phyloP scores from a whole-genome alignment of 2,113 vertebrate species.

The Talpa occidentalis region DNA sequence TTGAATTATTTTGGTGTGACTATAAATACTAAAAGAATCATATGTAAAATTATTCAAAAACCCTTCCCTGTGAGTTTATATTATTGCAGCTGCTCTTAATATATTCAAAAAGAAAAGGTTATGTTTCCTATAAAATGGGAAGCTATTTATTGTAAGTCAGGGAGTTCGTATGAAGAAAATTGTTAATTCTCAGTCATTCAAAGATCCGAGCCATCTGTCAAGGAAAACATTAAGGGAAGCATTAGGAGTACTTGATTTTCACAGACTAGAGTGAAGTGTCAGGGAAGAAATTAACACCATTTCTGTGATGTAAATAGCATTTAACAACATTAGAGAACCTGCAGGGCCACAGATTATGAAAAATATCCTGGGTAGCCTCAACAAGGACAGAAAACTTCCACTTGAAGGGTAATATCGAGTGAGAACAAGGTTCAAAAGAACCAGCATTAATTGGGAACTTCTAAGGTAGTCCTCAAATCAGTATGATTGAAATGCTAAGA shows the following conservation, averaged over 20 bases:
- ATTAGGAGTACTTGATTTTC: slow-evolving; percentile 18
- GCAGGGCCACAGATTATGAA: background rate
- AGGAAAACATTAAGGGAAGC: background rate
- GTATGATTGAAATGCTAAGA: background rate
- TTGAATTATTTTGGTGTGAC: slow-evolving; percentile 28
- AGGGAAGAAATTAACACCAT: background rate
- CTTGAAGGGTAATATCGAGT: background rate
- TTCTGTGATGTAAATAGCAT: slow-evolving; percentile 31
- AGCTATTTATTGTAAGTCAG: background rate
- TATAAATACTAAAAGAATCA: background rate
- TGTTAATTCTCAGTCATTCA: background rate
- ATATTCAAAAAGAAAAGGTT: background rate
- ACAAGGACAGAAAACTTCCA: background rate
- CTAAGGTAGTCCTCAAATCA: background rate
- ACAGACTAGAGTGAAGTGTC: background rate
- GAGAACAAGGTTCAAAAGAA: slow-evolving; percentile 24
- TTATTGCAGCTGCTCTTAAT: slow-evolving; percentile 2
- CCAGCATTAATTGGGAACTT: background rate
- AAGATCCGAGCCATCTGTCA: background rate
- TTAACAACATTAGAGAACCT: background rate
- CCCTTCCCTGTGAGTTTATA: background rate
- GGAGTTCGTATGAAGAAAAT: slow-evolving; percentile 22
- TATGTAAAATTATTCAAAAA: slow-evolving; percentile 56
- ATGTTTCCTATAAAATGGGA: background rate
- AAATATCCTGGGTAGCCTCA: background rate